Base-by-base conservation (phyloP, 2,113 vertebrate genomes). In the Uria aalge region DNA sequence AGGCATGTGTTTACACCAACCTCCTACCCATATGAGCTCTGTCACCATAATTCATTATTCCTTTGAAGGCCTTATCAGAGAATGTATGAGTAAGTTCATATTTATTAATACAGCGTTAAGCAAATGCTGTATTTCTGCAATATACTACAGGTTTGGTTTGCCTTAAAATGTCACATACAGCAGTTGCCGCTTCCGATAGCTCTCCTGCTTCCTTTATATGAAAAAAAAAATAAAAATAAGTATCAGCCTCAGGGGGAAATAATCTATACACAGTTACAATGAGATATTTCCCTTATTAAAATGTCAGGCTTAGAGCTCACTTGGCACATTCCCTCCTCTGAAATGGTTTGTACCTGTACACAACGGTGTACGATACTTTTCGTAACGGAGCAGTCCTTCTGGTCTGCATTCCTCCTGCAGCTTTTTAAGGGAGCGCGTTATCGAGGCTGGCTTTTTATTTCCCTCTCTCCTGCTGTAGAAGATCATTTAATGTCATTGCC, bases 221-320 rank as follows among this genome's bases (percentile, higher is more conserved):
- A 59, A 96, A 67, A 66, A 78, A 64, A 47, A 43, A 76, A 75
- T 30, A 56, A 86, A 92, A 53, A 88, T 60, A 96, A 96, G 80
- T 64, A 67, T 83, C 92, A 74, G 91, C 81, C 34, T 90, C 71
- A 64, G 23, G 52, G 78, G 60, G 22, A 66, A 69, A 76, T 84
- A 88, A 93, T 66, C 60, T 84, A 94, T 67, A 73, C 41, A 60
- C n/a, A 79, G 84, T 90, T 94, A 83, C 77, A 89, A 94, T 88
- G 94, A 97, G 90, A 48, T 96, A 86, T 92, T 77, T 84, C 57
- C 41, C 45, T 90, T 91, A 96, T 92, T 94, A 87, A 96, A 89
- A 69, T 80, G 77, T 85, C 78, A 87, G 53, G 48, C 12, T 26
- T 79, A 21, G 92, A 92, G 75, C 69, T 63, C 68, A 79, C 55